Conservation (phyloP, 2,113 vertebrate species). For the Ceratotherium simum region DNA sequence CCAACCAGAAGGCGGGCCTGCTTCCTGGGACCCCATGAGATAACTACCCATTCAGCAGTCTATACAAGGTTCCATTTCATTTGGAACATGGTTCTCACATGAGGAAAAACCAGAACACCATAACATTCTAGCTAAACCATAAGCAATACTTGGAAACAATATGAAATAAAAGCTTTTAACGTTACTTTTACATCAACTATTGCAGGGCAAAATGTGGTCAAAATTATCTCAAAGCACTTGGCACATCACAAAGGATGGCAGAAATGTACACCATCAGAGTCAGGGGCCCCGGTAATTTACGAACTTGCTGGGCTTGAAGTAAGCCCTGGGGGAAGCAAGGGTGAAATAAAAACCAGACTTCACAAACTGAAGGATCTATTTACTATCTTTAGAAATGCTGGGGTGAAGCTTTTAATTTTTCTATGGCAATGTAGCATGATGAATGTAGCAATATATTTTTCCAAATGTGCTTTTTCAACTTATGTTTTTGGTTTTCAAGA, state of each 20-base stretch:
- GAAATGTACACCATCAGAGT: background rate
- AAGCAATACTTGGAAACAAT: background rate
- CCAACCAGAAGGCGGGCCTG: background rate
- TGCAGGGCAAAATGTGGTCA: background rate
- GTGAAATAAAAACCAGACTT: slow-evolving; percentile 43
- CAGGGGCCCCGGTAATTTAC: background rate
- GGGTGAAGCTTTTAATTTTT: slow-evolving; percentile 28
- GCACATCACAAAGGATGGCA: background rate
- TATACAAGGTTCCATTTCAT: background rate
- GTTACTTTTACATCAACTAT: background rate
- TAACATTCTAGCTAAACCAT: background rate
- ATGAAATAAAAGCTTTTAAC: background rate
- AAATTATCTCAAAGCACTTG: slow-evolving; percentile 7
- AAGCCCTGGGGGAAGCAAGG: background rate
- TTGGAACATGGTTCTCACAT: background rate
- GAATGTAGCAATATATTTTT: background rate
- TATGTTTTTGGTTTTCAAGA: background rate
- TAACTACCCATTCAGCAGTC: background rate
- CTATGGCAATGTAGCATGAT: background rate
- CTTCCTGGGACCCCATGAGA: background rate
- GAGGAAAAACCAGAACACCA: background rate
- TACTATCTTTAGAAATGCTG: background rate
- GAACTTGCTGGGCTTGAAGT: background rate
- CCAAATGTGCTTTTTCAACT: slow-evolving; percentile 49
- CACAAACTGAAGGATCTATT: background rate